Evolutionary conservation across 2,113 vertebrate genomes (phyloP).

Genomic region (Willisornis vidua): DNA sequence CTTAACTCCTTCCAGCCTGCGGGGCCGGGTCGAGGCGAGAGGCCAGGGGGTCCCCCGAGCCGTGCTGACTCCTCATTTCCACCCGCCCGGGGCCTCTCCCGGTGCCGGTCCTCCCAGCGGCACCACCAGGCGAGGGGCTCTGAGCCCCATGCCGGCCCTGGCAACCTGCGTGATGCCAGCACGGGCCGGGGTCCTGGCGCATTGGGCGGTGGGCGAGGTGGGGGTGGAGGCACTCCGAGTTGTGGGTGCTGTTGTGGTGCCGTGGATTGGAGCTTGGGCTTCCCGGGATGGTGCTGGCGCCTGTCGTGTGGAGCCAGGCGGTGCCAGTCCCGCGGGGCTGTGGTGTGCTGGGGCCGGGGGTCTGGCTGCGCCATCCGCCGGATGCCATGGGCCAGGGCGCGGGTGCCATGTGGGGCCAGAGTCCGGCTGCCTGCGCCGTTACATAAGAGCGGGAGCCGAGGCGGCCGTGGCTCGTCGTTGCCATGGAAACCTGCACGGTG

Average conservation of each 20-base stretch:
- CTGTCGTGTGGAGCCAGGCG: neutral
- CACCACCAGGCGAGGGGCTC: neutral
- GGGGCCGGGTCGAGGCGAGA: neutral
- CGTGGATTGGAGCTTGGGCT: neutral
- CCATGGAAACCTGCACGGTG: conserved; percentile 73
- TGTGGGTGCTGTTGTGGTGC: neutral
- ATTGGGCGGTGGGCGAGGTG: neutral
- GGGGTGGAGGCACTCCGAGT: neutral
- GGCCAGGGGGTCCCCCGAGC: neutral
- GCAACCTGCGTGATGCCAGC: neutral
- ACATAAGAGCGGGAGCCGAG: conserved; percentile 77
- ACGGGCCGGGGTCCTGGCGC: neutral
- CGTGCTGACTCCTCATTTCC: neutral
- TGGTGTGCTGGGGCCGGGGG: neutral
- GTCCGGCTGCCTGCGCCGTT: conserved; percentile 56
- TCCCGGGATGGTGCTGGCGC: neutral
- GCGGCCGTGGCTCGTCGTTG: conserved; percentile 67
- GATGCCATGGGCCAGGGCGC: neutral
- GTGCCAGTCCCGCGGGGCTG: neutral
- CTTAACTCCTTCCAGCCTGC: conserved; percentile 13
- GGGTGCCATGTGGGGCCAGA: neutral
- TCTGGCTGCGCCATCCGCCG: fast-evolving
- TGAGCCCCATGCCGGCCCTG: neutral
- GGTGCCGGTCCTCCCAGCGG: neutral
- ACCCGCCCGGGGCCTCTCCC: neutral